These are phyloP conservation scores for Larimichthys crocea DNA, from an alignment of 2,113 vertebrate species.

Conservation along the genomic window DNA sequence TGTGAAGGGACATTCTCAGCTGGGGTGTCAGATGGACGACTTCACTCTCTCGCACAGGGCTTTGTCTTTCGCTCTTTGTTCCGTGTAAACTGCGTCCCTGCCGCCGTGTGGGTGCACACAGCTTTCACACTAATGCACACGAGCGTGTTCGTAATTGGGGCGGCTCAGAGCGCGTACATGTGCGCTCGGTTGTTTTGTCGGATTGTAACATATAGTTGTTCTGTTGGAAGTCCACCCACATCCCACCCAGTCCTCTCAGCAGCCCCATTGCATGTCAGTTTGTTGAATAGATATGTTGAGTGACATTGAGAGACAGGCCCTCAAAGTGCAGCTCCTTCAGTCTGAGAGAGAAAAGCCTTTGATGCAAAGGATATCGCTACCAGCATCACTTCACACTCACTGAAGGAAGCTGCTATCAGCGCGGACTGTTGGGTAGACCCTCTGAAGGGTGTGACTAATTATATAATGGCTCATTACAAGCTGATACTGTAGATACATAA, in stretches of 20 bases:
- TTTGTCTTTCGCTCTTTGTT: slow-evolving; percentile 72
- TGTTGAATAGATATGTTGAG: slow-evolving; percentile 49
- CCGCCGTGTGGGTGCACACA: slow-evolving; percentile 40
- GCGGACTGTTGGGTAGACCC: slow-evolving; percentile 17
- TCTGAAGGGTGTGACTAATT: slow-evolving; percentile 40
- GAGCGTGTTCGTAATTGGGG: slow-evolving; percentile 57
- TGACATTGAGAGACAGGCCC: slow-evolving; percentile 59
- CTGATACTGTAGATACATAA: slow-evolving; percentile 10
- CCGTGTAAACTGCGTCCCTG: slow-evolving; percentile 35
- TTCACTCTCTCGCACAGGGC: slow-evolving; percentile 22
- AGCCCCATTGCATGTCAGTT: slow-evolving; percentile 41
- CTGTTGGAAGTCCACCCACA: slow-evolving; percentile 65
- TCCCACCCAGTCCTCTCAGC: slow-evolving; percentile 44
- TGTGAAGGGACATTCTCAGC: slow-evolving; percentile 51
- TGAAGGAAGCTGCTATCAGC: slow-evolving; percentile 25
- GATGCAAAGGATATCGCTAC: slow-evolving; percentile 30
- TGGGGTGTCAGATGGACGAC: slow-evolving; percentile 58
- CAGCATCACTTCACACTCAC: slow-evolving; percentile 44
- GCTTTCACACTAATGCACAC: slow-evolving; percentile 46
- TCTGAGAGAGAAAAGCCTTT: slow-evolving; percentile 46
- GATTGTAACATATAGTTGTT: slow-evolving; percentile 46
- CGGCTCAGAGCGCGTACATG: slow-evolving; percentile 37
- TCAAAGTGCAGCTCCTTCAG: slow-evolving; percentile 44
- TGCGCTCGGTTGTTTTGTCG: slow-evolving; percentile 27
- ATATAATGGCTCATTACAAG: slow-evolving; percentile 30